Evolutionary conservation across 2,113 vertebrate species (phyloP), one percentile per base, ranked within the genome.

Genomic region (Rallus limicola): DNA sequence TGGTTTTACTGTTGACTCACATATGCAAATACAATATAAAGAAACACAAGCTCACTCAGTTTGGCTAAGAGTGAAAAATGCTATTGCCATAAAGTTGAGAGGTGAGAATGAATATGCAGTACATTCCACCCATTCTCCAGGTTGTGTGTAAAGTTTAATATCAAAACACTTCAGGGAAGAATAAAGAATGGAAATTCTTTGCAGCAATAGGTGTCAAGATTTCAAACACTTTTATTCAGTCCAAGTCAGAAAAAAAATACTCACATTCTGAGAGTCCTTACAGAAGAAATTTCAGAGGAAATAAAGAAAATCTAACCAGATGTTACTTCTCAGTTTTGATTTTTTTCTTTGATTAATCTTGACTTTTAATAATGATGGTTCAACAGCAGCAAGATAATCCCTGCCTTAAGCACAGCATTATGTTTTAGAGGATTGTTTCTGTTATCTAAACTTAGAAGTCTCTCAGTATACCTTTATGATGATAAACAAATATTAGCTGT

Each of bases 401-500:
- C 63, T 77, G 90, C 79, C 76, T 90, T 92, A 76, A 91, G 64
- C 70, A 72, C 36, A 26, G 48, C 60, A 69, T 48, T 55, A 80
- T 15, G 46, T 83, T 90, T 94, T 90, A 88, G 83, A 93, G 64
- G 80, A 63, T 75, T 94, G 86, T 80, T 93, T 72, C n/a, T 68
- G 52, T 93, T 78, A 80, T 56, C 82, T 91, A 62, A 86, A 38
- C 7, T 93, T 92, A 74, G 46, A 86, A 92, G 31, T 81, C 10
- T 80, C 64, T 80, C 46, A 62, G 76, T 81, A 25, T 93, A 63
- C 60, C 80, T 95, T 88, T 74, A 77, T 62, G 18, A 40, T 58
- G 90, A 93, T 77, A 93, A 94, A 85, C 67, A 95, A 88, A 88
- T 94, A 84, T 60, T 69, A 94, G 77, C 60, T 67, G 34, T 81